These are phyloP conservation scores for Sylvilagus floridanus DNA, from an alignment of 2,797 vertebrate species.

Conservation along the genomic window DNA sequence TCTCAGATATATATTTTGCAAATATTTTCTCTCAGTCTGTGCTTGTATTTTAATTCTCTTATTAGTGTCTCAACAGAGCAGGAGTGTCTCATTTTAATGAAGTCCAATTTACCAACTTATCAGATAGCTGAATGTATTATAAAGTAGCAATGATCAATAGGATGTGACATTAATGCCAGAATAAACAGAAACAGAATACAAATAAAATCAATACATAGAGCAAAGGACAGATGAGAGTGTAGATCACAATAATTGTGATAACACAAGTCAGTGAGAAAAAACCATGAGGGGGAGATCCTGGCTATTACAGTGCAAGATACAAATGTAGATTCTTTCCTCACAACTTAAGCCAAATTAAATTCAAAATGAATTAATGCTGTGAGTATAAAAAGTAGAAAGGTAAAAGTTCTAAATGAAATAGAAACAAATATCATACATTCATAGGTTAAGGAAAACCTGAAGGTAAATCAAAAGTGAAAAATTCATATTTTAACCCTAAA, in stretches of 20 bases:
- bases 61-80: neutral
- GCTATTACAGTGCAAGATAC: neutral
- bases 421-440: neutral
- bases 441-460: neutral
- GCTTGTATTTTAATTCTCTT: constrained; percentile 1
- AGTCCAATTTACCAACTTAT: neutral
- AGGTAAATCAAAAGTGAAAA: neutral
- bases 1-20: neutral
- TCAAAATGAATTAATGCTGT: neutral
- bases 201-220: neutral
- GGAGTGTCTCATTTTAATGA: neutral
- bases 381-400: neutral
- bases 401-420: neutral
- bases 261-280: neutral
- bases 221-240: neutral
- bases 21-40: constrained; percentile 1
- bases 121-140: neutral
- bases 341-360: neutral
- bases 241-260: neutral
- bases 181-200: neutral
- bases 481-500: neutral
- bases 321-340: neutral
- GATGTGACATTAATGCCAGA: neutral
- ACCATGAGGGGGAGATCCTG: neutral
- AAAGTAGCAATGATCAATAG: constrained; percentile 8